Evolutionary conservation across 2,888 invertebrate species (phyloP), one percentile per base, ranked within the genome.

Genomic region (Cremastobaeus sp.): DNA sequence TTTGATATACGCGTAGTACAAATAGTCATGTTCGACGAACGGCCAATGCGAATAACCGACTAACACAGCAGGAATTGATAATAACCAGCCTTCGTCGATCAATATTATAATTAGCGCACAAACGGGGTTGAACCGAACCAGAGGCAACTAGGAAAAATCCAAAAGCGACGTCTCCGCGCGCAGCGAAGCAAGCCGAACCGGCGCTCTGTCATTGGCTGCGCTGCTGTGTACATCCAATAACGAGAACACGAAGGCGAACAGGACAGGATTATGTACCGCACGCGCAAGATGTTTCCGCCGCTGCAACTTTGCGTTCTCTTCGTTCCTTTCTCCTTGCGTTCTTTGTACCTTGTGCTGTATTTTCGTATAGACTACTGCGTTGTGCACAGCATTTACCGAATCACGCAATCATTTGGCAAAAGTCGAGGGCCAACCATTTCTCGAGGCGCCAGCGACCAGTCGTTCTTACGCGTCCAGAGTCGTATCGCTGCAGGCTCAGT

Each of bases 81-180:
- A 76, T 64, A 77, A 72, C 59, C 66, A 74, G 66, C 72, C 72
- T 77, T 77, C 71, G 66, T 72, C 74, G 65, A 77, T 77, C 74
- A 77, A 74, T 72, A 73, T 77, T 77, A 73, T 70, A 62, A 74
- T 74, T 72, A 74, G 76, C 72, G 74, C 69, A 76, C 76, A 72
- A 72, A 72, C 41, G 64, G 34, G 25, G 66, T 66, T 57, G 30
- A 48, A 47, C 32, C 34, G 41, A 60, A 55, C 41, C 18, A 52
- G 28, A 45, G 34, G 35, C 25, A 18, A 12, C 34, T 3, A 20
- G 11, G 18, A 32, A 41, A 55, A 30, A 47, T 21, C 18, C 55
- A 62, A 12, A 47, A 45, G 37, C 45, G 66, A 41, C 39, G 25
- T 57, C 57, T 66, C 47, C 39, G 55, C 25, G 30, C 18, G 43